phyloP scores from a whole-genome alignment of 2,113 vertebrate genomes.

The Dromiciops gliroides region DNA sequence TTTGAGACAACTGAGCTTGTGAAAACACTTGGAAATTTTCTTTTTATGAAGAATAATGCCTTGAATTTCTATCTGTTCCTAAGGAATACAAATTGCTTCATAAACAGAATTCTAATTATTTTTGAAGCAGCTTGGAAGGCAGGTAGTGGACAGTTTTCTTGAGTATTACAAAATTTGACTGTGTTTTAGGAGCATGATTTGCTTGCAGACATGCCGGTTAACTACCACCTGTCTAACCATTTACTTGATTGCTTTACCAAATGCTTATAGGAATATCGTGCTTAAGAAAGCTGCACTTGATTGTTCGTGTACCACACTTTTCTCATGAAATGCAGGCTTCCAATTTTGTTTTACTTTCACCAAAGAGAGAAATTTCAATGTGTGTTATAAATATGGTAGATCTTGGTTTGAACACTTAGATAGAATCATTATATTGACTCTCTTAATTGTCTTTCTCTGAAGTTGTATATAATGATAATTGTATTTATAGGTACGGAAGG shows the following conservation, averaged over 20 bases:
- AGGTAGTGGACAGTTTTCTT: constrained; percentile 20
- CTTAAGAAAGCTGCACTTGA: not conserved
- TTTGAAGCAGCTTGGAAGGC: not conserved
- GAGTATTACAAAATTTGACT: not conserved
- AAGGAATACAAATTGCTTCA: not conserved
- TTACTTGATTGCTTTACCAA: not conserved
- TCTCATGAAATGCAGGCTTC: not conserved
- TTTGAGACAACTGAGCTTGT: not conserved
- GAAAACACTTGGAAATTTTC: not conserved
- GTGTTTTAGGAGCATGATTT: not conserved
- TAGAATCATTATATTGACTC: not conserved
- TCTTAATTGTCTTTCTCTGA: not conserved
- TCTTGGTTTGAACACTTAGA: not conserved
- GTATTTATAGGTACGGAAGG: not conserved
- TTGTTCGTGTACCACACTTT: not conserved
- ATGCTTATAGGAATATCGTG: not conserved
- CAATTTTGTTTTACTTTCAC: constrained; percentile 11
- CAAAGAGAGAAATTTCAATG: constrained; percentile 27
- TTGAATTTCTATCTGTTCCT: not conserved
- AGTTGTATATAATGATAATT: not conserved
- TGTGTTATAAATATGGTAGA: not conserved
- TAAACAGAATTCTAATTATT: not conserved
- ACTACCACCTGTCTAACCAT: not conserved
- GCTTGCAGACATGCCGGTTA: not conserved
- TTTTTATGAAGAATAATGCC: not conserved